These are phyloP conservation scores for Thereva unica DNA, from an alignment of 2,888 invertebrate species.

Conservation along the genomic window DNA sequence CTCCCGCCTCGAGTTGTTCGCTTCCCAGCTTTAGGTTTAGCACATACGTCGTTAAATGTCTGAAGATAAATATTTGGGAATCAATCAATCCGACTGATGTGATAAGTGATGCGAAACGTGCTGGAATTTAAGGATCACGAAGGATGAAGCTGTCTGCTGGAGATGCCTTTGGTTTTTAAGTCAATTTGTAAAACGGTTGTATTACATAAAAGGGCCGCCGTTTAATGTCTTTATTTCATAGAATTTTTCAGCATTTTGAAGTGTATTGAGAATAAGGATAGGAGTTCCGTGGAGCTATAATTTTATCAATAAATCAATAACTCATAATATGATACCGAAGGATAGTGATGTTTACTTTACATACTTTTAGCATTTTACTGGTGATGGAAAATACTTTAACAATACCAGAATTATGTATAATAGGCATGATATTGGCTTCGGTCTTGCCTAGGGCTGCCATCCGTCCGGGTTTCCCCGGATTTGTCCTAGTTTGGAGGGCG, in stretches of 20 bases:
- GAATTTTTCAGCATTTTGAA: background rate
- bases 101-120: slow-evolving; percentile 29
- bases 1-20: background rate
- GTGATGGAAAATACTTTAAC: no score
- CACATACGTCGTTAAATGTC: slow-evolving; percentile 23
- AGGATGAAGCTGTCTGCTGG: slow-evolving; percentile 14
- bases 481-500: no score
- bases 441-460: no score
- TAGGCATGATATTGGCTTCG: no score
- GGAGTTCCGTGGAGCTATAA: no score
- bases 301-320: no score
- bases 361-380: no score
- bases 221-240: background rate
- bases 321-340: no score
- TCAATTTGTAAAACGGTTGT: slow-evolving; percentile 18
- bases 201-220: slow-evolving; percentile 4
- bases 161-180: slow-evolving; percentile 13
- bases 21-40: slow-evolving; percentile 6
- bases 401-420: no score
- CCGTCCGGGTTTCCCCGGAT: no score
- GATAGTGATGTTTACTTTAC: no score
- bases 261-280: no score
- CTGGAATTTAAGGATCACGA: slow-evolving; percentile 22
- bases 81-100: slow-evolving; percentile 35
- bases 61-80: slow-evolving; percentile 33